Evolutionary conservation across 2,888 invertebrate species (phyloP).

Genomic region (Tigriopus californicus): DNA sequence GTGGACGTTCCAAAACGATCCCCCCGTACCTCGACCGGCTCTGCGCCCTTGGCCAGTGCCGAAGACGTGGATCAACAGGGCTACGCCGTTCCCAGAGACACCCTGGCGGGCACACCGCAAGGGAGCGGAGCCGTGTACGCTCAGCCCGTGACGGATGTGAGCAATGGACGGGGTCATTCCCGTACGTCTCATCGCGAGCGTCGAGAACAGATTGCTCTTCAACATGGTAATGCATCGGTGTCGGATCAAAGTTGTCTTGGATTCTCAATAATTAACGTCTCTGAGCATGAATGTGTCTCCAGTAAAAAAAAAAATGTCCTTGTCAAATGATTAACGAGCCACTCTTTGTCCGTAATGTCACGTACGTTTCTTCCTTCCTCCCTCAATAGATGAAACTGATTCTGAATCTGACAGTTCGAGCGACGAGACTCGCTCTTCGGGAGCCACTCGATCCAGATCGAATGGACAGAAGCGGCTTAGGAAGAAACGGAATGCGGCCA

Average conservation of each 20-base stretch:
- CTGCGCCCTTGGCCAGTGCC: conserved; percentile 53
- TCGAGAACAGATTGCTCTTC: neutral
- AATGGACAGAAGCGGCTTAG: conserved; percentile 51
- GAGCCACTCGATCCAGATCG: neutral
- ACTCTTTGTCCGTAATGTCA: no score
- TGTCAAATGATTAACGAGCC: no score
- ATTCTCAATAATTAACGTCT: neutral
- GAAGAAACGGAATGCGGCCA: conserved; percentile 46
- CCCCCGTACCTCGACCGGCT: conserved; percentile 33
- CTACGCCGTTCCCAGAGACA: conserved; percentile 27
- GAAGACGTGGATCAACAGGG: conserved; percentile 48
- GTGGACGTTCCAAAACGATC: conserved; percentile 23
- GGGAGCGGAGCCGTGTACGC: conserved; percentile 3
- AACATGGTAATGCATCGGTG: conserved; percentile 25
- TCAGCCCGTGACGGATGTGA: neutral
- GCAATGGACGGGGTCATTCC: neutral
- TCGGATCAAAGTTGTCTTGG: neutral
- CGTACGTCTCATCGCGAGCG: conserved; percentile 7
- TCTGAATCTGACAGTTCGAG: conserved; percentile 13
- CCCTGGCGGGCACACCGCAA: conserved; percentile 34
- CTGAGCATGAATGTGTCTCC: no score
- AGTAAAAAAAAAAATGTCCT: no score
- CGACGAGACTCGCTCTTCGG: neutral
- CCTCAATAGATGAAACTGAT: neutral
- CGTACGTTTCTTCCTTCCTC: no score